Evolutionary conservation across 2,888 invertebrate genomes (phyloP).

Genomic region (Agrenia bidenticulata): DNA sequence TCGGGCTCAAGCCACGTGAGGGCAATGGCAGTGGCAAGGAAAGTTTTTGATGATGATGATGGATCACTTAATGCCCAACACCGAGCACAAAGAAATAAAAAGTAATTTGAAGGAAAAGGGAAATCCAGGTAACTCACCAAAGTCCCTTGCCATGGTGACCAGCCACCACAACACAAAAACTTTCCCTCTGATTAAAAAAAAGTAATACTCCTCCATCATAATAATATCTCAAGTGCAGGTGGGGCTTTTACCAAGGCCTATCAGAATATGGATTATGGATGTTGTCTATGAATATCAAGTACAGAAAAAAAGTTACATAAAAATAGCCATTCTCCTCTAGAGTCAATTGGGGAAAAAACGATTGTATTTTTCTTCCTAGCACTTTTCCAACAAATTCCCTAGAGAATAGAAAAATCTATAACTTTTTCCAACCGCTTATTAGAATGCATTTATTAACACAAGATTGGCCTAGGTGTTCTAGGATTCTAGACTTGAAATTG

Average conservation of each 20-base stretch:
- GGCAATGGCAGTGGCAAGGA: neutral
- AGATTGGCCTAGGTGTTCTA: too few species aligned
- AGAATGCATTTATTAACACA: too few species aligned
- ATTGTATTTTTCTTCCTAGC: too few species aligned
- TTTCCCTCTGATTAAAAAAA: slow-evolving; percentile 1
- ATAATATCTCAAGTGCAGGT: neutral
- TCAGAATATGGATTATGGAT: too few species aligned
- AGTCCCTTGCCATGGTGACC: neutral
- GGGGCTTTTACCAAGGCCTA: neutral
- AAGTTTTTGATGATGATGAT: slow-evolving; percentile 19
- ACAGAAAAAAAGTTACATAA: too few species aligned
- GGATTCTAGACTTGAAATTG: too few species aligned
- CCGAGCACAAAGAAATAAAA: neutral
- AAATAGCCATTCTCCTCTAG: too few species aligned
- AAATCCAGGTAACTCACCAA: slow-evolving; percentile 2
- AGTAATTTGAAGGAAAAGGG: slow-evolving; percentile 5
- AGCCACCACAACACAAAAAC: neutral
- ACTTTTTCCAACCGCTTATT: too few species aligned
- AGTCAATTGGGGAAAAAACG: too few species aligned
- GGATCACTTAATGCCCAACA: slow-evolving; percentile 24
- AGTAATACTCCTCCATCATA: neutral
- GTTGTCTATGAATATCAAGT: too few species aligned
- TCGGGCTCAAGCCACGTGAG: neutral
- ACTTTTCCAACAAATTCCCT: too few species aligned
- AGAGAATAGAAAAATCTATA: too few species aligned